Evolutionary conservation across 35 echinoderm and acorn worm genomes (phyloP), one percentile per base, ranked within the genome.

Genomic region (Ophioderma brevispina): DNA sequence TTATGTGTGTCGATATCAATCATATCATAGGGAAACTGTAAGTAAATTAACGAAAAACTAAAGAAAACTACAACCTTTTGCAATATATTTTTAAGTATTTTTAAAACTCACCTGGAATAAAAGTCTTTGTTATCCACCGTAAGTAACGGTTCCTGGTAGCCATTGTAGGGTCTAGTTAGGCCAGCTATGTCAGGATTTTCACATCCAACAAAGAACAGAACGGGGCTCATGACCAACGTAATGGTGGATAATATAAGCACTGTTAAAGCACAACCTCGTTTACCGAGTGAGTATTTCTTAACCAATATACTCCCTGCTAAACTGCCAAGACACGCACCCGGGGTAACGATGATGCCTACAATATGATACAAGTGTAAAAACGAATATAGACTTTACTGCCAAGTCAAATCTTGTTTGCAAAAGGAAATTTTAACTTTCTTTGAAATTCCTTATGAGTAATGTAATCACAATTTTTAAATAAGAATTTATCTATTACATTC

Each of bases 321-420:
- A 70, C 89, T 98, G 23, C 96, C 93, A 41, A 95, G 76, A 35
- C 94, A 76, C 0, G 90, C 77, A 18, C 92, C 89, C 17, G 96
- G 96, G 18, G 93, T 77, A 33, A 92, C 81, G 42, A 95, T 95
- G 25, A 94, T 90, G 77, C 96, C 96, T 98, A 36, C 30, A 77
- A 25, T 21, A 31, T 32, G 41, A 13, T n/a, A n/a, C n/a, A n/a
- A n/a, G n/a, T n/a, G n/a, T n/a, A n/a, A n/a, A n/a, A n/a, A n/a
- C n/a, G n/a, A n/a, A n/a, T n/a, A n/a, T n/a, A n/a, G n/a, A n/a
- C n/a, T n/a, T n/a, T n/a, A n/a, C n/a, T n/a, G n/a, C n/a, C n/a
- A n/a, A n/a, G n/a, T n/a, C n/a, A n/a, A n/a, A n/a, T n/a, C n/a
- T n/a, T n/a, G n/a, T n/a, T n/a, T n/a, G n/a, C n/a, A n/a, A n/a